Evolutionary conservation across 2,113 vertebrate species (phyloP).

Genomic region (Nothoprocta perdicaria): DNA sequence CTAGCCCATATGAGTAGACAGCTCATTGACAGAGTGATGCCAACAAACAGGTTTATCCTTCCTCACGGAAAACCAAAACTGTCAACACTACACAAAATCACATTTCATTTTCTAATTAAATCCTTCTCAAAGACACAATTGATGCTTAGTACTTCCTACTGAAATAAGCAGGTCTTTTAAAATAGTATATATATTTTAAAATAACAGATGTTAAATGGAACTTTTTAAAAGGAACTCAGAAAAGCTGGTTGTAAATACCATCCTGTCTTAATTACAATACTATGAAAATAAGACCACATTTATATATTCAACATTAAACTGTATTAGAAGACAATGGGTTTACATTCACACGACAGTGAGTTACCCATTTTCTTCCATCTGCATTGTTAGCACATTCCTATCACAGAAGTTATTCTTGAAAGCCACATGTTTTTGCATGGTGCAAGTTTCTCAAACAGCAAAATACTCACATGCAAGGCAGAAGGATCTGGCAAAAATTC

Average conservation of each 20-base stretch:
- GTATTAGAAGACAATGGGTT: not conserved
- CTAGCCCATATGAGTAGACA: not conserved
- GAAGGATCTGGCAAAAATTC: slow-evolving; percentile 96
- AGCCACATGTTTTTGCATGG: not conserved
- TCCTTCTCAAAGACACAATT: not conserved
- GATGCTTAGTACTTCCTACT: slow-evolving; percentile 2
- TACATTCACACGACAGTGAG: not conserved
- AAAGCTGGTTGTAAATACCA: not conserved
- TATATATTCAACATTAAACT: not conserved
- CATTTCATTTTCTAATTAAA: not conserved
- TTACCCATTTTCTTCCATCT: not conserved
- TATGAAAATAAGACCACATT: not conserved
- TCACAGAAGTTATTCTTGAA: not conserved
- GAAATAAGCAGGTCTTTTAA: slow-evolving; percentile 29
- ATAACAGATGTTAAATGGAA: not conserved
- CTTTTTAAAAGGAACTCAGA: slow-evolving; percentile 19
- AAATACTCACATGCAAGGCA: slow-evolving; percentile 89
- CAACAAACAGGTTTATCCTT: not conserved
- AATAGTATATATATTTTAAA: not conserved
- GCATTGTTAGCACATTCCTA: slow-evolving; percentile 21
- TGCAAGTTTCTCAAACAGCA: not conserved
- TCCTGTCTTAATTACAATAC: slow-evolving; percentile 3
- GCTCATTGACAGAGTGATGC: not conserved
- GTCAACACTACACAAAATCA: not conserved
- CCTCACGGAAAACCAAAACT: not conserved